These are phyloP conservation scores for Dryobotodes eremita DNA, from an alignment of 2,888 invertebrate genomes.

Conservation along the genomic window DNA sequence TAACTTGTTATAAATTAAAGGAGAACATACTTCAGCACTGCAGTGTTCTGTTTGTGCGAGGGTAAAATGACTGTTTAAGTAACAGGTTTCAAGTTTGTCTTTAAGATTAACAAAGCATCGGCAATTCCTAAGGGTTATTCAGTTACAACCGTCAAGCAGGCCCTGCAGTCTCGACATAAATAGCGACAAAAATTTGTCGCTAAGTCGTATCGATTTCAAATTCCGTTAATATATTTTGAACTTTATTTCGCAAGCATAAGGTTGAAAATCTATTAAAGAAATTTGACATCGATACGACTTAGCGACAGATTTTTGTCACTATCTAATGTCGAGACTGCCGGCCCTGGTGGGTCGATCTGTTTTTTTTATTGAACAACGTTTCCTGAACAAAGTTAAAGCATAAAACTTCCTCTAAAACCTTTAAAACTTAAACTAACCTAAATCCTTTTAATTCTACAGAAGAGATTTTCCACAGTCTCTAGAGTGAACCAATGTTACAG, in stretches of 20 bases:
- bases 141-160: neutral
- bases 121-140: neutral
- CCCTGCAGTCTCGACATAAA: too few species aligned
- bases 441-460: constrained; percentile 14
- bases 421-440: neutral
- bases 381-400: neutral
- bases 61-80: neutral
- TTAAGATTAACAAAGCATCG: neutral
- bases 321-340: too few species aligned
- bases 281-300: too few species aligned
- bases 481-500: constrained; percentile 8
- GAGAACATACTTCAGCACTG: neutral
- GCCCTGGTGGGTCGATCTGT: neutral
- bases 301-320: too few species aligned
- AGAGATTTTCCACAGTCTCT: neutral
- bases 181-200: too few species aligned
- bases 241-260: too few species aligned
- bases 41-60: neutral
- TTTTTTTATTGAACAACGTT: neutral
- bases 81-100: neutral
- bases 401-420: neutral
- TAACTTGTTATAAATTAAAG: too few species aligned
- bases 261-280: too few species aligned
- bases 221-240: too few species aligned
- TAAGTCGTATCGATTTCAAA: too few species aligned